A percentile compares a stretch with the other conserved stretches of the same genome.
Evolutionary conservation across 1,140 invertebrate genomes (phyloP).

Genomic region (Archivesica marissinica): DNA sequence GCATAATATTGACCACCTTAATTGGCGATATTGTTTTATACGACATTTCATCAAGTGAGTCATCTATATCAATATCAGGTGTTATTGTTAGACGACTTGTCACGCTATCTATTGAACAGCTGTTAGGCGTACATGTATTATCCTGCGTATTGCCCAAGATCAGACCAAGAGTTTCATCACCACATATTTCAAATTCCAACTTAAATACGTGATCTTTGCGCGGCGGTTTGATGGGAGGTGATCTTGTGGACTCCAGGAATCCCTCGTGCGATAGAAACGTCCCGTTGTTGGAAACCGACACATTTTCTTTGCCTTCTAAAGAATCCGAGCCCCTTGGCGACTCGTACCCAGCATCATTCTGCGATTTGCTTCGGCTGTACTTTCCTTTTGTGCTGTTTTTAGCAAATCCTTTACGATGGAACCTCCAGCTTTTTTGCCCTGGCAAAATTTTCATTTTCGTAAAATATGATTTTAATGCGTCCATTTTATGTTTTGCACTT

Average conservation of each 20-base stretch:
- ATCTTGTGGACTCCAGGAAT: conserved; percentile 4
- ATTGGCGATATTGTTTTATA: conserved; percentile 58
- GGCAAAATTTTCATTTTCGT: conserved; percentile 63
- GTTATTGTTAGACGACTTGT: not conserved
- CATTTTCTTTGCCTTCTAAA: conserved; percentile 47
- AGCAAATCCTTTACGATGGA: conserved; percentile 43
- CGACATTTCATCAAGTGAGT: conserved; percentile 37
- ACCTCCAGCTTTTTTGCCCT: conserved; percentile 39
- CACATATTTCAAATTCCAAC: conserved; percentile 4
- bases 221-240: conserved; percentile 52
- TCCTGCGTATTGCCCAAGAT: conserved; percentile 2
- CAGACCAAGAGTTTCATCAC: conserved; percentile 30
- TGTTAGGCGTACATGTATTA: not conserved
- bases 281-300: conserved; percentile 8
- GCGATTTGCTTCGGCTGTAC: conserved; percentile 53
- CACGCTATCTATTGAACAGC: not conserved
- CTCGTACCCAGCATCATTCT: conserved; percentile 47
- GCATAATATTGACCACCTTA: conserved; percentile 23
- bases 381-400: conserved; percentile 32
- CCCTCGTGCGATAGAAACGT: conserved; percentile 22
- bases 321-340: not conserved
- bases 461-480: conserved; percentile 60
- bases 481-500: too few species aligned
- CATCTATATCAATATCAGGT: conserved; percentile 22
- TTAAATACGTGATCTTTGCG: conserved; percentile 57